Evolutionary conservation across 2,888 invertebrate species (phyloP), one percentile per base, ranked within the genome.

Genomic region (Cheilosia vernalis): DNA sequence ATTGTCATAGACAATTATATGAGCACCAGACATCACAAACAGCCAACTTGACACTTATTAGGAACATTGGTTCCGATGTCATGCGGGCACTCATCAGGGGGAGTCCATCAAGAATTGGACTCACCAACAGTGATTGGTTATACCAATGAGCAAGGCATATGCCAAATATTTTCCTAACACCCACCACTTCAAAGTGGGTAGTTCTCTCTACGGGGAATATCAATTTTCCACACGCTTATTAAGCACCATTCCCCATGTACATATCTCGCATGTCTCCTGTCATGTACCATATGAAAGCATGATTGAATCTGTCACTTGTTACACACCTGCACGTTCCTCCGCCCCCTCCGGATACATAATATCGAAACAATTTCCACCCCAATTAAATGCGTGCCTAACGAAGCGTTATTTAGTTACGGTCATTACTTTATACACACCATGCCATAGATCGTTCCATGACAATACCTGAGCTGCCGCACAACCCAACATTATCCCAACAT

Each of bases 291-390:
- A 67, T 21, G n/a, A 42, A 42, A 49, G 37, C 61, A 56, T 83
- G 83, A 83, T 83, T 83, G 83, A 67, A 83, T 73, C 83, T 83
- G 83, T 83, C 83, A 83, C 78, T 83, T 73, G 78, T 83, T 83
- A 83, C 78, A 63, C 78, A 67, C 61, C 77, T 58, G 66, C 61
- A 77, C 77, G 58, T 72, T 64, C 72, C 51, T 72, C 77, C 67
- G 47, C 47, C 69, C 44, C 49, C 49, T 49, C 51, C 78, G 49
- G 66, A 72, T 77, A 64, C 64, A 70, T 27, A 24, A 27, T 42
- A 72, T 33, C 44, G 51, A 60, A 72, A 55, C 84, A 76, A 76
- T 84, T 84, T 79, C 79, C 69, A 79, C 64, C 79, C 84, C 84
- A 84, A 84, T 84, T 76, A 84, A 79, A 84, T 74, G 79, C 74